Conservation (phyloP, 2,888 invertebrate species). For the Entomobrya proxima region DNA sequence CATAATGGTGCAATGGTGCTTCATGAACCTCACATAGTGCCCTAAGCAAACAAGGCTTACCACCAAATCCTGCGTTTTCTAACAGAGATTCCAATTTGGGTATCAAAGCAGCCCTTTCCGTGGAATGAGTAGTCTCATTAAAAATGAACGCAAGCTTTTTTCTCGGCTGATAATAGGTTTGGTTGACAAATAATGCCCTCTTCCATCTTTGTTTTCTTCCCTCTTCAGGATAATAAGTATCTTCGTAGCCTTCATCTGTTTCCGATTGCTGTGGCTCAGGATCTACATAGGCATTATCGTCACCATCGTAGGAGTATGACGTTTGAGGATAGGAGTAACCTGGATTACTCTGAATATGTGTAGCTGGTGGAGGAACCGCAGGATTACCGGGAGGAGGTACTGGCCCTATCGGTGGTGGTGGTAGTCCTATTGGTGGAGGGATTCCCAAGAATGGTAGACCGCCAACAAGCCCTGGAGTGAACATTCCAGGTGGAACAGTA, state of each 20-base stretch:
- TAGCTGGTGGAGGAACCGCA: background rate
- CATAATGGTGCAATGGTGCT: slow-evolving; percentile 57
- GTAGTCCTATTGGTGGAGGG: background rate
- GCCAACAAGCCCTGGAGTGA: background rate
- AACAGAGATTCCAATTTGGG: slow-evolving; percentile 65
- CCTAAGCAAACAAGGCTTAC: slow-evolving; percentile 68
- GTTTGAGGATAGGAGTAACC: background rate
- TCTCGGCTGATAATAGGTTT: too few relatives aligned
- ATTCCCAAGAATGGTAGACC: background rate
- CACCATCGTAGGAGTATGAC: background rate
- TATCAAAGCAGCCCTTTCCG: slow-evolving; percentile 64
- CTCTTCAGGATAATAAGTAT: slow-evolving; percentile 7
- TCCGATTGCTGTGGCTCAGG: background rate
- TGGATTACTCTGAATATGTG: background rate
- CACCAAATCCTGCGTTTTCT: slow-evolving; percentile 59
- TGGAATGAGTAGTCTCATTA: slow-evolving; percentile 58
- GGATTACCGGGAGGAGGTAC: slow-evolving; percentile 2
- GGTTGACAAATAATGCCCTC: background rate
- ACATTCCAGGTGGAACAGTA: slow-evolving; percentile 51
- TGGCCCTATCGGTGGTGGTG: background rate
- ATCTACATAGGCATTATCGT: background rate
- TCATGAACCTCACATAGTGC: slow-evolving; percentile 70
- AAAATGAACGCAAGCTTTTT: too few relatives aligned
- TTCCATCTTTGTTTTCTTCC: slow-evolving; percentile 2
- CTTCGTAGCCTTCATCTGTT: background rate